A percentile compares a stretch with the other conserved stretches of the same genome.
Conservation (phyloP, 2,888 invertebrate genomes). For the Arctia plantaginis region DNA sequence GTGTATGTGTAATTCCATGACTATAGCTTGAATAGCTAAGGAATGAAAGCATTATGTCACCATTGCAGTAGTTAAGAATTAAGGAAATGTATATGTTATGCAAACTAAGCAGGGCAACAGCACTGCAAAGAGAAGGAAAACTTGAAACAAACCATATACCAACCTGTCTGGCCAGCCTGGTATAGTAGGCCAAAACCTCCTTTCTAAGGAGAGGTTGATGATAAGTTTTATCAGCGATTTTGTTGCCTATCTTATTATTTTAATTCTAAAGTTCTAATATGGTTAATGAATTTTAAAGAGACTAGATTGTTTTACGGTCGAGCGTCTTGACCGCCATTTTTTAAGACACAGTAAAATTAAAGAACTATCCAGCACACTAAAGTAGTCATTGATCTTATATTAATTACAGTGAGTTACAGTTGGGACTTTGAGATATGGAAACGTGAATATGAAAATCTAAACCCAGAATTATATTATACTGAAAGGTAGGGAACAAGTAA, state of each 20-base stretch:
- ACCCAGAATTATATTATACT: conserved; percentile 35
- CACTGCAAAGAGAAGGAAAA: no score
- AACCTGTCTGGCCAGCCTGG: no score
- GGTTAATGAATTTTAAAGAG: background rate
- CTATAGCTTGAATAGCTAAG: background rate
- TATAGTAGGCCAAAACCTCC: no score
- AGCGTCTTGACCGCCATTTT: background rate
- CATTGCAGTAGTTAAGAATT: background rate
- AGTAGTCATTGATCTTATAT: background rate
- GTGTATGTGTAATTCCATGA: background rate
- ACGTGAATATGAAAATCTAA: background rate
- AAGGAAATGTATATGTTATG: background rate
- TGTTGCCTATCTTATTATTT: background rate
- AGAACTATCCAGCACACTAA: background rate
- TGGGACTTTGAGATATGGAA: conserved; percentile 9
- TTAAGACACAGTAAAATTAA: background rate
- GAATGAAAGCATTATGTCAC: background rate
- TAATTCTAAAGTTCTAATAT: background rate
- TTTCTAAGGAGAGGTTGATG: no score
- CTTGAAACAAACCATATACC: no score
- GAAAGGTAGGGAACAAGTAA: conserved; percentile 26
- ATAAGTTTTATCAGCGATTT: background rate
- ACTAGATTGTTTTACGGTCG: background rate
- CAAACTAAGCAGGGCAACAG: no score
- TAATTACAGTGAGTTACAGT: background rate